Evolutionary conservation across 2,113 vertebrate genomes (phyloP).

Genomic region (Jaculus jaculus): DNA sequence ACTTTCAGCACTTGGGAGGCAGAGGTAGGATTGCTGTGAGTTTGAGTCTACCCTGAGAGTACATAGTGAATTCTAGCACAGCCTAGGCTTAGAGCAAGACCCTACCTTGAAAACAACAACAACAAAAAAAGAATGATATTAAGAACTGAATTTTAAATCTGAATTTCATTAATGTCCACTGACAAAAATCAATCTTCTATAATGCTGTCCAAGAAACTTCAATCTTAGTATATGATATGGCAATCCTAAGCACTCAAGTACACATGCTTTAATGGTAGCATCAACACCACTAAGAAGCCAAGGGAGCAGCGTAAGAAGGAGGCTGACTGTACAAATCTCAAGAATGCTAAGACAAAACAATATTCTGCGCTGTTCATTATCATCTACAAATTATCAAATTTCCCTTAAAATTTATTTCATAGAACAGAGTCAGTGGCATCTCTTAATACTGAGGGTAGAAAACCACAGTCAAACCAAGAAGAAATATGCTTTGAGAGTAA

Average conservation of each 20-base stretch:
- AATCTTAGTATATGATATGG: neutral
- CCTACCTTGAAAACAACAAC: too few species aligned
- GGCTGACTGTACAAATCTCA: neutral
- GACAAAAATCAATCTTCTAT: constrained; percentile 42
- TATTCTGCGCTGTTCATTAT: neutral
- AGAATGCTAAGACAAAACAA: constrained; percentile 48
- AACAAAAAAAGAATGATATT: neutral
- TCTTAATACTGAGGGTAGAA: constrained; percentile 36
- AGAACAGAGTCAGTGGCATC: neutral
- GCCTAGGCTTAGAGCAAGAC: too few species aligned
- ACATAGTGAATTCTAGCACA: too few species aligned
- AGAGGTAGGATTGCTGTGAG: too few species aligned
- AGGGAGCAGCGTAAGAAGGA: constrained; percentile 2
- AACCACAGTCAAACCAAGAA: constrained; percentile 24
- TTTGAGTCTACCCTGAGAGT: too few species aligned
- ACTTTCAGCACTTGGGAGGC: too few species aligned
- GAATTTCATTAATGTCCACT: neutral
- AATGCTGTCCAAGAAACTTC: constrained; percentile 4
- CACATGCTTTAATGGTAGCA: neutral
- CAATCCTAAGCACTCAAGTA: constrained; percentile 25
- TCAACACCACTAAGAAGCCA: neutral
- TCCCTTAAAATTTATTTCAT: neutral
- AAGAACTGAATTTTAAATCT: neutral
- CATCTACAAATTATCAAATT: constrained; percentile 7
- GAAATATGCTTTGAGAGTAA: neutral